Evolutionary conservation across 2,113 vertebrate species (phyloP).

Genomic region (Mormyrus lacerda): DNA sequence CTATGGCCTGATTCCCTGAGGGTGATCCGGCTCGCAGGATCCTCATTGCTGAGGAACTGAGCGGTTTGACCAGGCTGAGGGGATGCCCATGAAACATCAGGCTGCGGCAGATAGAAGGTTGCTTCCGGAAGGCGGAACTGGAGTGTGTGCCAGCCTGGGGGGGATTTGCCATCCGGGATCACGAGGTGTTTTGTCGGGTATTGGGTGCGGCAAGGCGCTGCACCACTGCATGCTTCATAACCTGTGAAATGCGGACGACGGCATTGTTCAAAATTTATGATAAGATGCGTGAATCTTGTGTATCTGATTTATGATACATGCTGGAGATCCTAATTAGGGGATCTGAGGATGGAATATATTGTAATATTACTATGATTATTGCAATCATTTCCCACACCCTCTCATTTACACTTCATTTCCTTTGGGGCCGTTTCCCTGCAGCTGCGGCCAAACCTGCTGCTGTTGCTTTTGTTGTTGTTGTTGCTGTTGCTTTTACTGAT

Average conservation of each 20-base stretch:
- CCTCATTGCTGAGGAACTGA: neutral
- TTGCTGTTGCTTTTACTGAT: neutral
- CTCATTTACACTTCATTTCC: neutral
- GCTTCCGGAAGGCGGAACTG: neutral
- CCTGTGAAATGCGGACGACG: neutral
- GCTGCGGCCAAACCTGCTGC: neutral
- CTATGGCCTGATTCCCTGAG: neutral
- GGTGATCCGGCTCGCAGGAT: neutral
- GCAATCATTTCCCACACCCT: neutral
- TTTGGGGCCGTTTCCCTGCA: neutral
- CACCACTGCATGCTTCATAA: neutral
- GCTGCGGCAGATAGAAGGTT: neutral
- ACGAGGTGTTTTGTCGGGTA: neutral
- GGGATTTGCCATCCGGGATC: neutral
- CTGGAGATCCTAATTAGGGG: neutral
- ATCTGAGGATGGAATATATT: slow-evolving; percentile 25
- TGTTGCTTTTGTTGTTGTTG: neutral
- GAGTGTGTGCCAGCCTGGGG: neutral
- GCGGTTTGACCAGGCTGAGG: neutral
- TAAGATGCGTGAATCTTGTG: neutral
- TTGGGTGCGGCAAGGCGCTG: neutral
- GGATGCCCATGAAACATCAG: neutral
- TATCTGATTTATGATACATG: neutral
- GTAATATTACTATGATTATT: slow-evolving; percentile 1
- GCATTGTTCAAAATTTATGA: neutral